Evolutionary conservation across 2,113 vertebrate genomes (phyloP), one percentile per base, ranked within the genome.

Genomic region (Eidolon helvum): DNA sequence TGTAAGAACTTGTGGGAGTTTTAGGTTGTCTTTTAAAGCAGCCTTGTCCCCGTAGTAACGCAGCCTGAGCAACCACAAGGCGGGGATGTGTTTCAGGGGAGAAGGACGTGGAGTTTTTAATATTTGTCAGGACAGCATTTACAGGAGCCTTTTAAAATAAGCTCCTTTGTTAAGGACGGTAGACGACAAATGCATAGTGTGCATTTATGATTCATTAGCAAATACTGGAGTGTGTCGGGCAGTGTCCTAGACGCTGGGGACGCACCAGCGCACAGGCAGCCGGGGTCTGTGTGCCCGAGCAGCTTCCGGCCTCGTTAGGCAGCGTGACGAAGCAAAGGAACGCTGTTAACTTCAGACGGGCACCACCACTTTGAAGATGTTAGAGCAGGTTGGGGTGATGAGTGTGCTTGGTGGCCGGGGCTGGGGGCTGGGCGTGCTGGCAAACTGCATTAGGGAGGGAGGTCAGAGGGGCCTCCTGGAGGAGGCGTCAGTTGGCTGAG

Each of bases 21-120:
- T 79, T 38, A 87, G n/a, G 48, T 21, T 89, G 2, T 66, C 33
- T 96, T 92, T 87, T 68, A 74, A 89, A 89, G 50, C 83, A 87
- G 24, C 48, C 75, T 57, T 63, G 12, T 85, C 55, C 24, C 30
- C 38, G 0, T 11, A 53, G 11, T 66, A 57, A 43, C 24, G 22
- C 83, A n/a, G 68, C 55, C 55, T 68, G 45, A 91, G 82, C 55
- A 74, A 26, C 48, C 75, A 55, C 3, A 40, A 74, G 14, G n/a
- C 78, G 35, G 43, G 57, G 43, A 21, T 65, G 7, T 78, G 45
- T 61, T 92, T 85, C 24, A 24, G 35, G 69, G 68, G 68, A 24
- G n/a, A 92, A 91, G 68, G 26, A 63, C 40, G 57, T 16, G 18
- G 18, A 50, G 30, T 93, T 83, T 91, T 61, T 95, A 15, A 1